Percentiles rank a stretch among this genome's conserved stretches.
These are phyloP conservation scores for Galeopterus variegatus DNA, from an alignment of 2,113 vertebrate species.

Conservation along the genomic window DNA sequence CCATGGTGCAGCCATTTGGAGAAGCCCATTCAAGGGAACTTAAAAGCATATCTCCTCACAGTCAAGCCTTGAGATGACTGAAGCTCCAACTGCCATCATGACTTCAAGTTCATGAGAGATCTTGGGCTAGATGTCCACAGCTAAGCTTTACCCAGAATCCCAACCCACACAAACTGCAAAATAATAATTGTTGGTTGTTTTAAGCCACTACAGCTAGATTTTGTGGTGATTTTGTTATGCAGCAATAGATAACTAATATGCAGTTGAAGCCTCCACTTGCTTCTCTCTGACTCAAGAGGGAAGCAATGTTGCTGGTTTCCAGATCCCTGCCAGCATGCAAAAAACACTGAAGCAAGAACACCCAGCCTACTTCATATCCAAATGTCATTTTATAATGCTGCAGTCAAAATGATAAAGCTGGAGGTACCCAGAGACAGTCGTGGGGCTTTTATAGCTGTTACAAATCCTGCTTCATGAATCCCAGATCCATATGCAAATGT, in stretches of 20 bases:
- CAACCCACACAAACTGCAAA: background rate
- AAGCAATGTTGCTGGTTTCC: background rate
- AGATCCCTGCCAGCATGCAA: background rate
- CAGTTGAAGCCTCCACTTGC: background rate
- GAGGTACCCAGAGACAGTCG: constrained; percentile 61
- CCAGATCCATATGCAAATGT: constrained; percentile 77
- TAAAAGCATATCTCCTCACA: background rate
- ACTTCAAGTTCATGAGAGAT: background rate
- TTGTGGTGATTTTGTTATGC: constrained; percentile 1
- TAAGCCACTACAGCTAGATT: background rate
- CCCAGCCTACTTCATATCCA: constrained; percentile 62
- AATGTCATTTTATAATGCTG: constrained; percentile 71
- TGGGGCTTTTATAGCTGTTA: constrained; percentile 76
- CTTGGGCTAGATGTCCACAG: background rate
- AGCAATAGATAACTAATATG: constrained; percentile 1
- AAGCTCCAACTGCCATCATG: background rate
- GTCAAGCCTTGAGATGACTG: background rate
- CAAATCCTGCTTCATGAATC: constrained; percentile 74
- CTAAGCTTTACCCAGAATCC: background rate
- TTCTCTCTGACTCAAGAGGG: background rate
- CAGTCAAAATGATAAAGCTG: constrained; percentile 54
- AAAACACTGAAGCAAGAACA: background rate
- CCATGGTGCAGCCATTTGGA: background rate
- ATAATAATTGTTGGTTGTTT: background rate
- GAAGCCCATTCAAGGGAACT: background rate